Percentiles rank a stretch among this genome's conserved stretches.
Conservation (phyloP, 2,797 vertebrate species). For the Microchirus variegatus region DNA sequence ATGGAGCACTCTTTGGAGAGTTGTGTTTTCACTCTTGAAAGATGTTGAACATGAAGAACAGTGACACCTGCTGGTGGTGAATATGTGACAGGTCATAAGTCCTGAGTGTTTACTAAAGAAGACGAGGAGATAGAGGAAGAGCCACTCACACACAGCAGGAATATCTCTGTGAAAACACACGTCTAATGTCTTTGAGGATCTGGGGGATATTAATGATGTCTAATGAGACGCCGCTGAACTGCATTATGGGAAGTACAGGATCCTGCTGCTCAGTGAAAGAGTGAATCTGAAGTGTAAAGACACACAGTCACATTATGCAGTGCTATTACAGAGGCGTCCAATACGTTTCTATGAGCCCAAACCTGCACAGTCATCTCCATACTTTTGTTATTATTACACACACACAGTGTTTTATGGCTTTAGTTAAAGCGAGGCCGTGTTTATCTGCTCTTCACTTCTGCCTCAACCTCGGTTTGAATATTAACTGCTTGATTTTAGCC, state of each 20-base stretch:
- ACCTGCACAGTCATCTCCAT: background rate
- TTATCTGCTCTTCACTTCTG: conserved; percentile 29
- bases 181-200: conserved; percentile 1
- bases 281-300: too few relatives aligned
- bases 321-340: background rate
- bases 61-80: conserved; percentile 67
- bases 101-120: too few relatives aligned
- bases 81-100: too few relatives aligned
- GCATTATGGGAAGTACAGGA: conserved; percentile 5
- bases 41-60: too few relatives aligned
- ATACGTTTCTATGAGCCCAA: background rate
- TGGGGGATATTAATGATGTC: background rate
- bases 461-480: conserved; percentile 35
- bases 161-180: background rate
- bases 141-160: background rate
- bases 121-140: background rate
- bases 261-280: background rate
- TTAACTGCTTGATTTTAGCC: conserved; percentile 36
- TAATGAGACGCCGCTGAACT: background rate
- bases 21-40: too few relatives aligned
- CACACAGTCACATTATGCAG: too few relatives aligned
- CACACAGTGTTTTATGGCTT: background rate
- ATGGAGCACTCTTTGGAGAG: too few relatives aligned
- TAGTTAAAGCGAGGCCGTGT: background rate
- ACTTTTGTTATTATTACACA: background rate